phyloP scores from a whole-genome alignment of 2,113 vertebrate genomes.

The Osmerus eperlanus region DNA sequence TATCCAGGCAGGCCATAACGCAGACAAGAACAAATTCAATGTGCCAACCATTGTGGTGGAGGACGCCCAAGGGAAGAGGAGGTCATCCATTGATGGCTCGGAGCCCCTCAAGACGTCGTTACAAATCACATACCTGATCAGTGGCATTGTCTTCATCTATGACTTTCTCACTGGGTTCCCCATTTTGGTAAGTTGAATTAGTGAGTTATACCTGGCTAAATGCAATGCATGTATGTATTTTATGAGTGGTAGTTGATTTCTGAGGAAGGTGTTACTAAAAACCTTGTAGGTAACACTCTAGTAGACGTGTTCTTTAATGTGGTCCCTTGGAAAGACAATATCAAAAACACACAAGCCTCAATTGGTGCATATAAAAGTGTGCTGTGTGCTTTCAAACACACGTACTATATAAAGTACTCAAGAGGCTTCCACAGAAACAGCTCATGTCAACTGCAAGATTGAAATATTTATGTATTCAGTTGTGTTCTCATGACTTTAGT shows the following conservation, averaged over 20 bases:
- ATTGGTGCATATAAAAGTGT: too few species aligned
- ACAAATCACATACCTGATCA: constrained; percentile 90
- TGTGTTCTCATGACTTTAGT: constrained; percentile 1
- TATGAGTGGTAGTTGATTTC: too few species aligned
- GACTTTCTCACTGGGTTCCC: constrained; percentile 90
- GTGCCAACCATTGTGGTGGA: constrained; percentile 92
- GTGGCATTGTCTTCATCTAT: constrained; percentile 87
- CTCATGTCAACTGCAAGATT: constrained; percentile 2
- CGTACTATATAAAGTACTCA: background rate
- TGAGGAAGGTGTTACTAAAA: too few species aligned
- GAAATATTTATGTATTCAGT: constrained; percentile 1
- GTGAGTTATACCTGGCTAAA: background rate
- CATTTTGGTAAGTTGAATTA: constrained; percentile 79
- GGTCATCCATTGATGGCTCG: constrained; percentile 89
- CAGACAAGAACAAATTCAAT: constrained; percentile 79
- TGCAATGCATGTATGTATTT: too few species aligned
- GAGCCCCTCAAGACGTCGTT: constrained; percentile 86
- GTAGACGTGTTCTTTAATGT: too few species aligned
- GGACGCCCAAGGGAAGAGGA: constrained; percentile 88
- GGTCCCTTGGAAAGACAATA: too few species aligned
- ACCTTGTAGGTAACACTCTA: too few species aligned
- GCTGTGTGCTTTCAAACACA: too few species aligned
- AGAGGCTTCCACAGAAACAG: background rate
- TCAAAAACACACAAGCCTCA: too few species aligned
- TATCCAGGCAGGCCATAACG: constrained; percentile 71